phyloP scores from a whole-genome alignment of 2,797 vertebrate genomes.

The Esox masquinongy region DNA sequence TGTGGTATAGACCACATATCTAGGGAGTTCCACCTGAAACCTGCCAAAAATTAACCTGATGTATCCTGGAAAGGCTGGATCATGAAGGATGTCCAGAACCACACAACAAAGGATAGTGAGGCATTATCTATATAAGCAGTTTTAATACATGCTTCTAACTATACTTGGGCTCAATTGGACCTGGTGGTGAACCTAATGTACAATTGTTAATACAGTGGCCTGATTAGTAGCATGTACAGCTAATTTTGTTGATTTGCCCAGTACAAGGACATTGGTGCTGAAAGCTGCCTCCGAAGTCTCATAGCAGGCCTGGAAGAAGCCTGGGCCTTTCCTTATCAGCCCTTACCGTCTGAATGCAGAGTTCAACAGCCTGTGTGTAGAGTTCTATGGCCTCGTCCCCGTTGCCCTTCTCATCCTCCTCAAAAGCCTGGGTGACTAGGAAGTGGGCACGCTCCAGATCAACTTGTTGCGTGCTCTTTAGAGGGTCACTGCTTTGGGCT shows the following conservation, averaged over 20 bases:
- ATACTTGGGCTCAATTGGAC: background rate
- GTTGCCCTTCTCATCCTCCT: conserved; percentile 94
- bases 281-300: background rate
- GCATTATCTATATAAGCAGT: background rate
- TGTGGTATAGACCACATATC: too few species aligned
- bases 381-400: conserved; percentile 91
- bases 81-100: background rate
- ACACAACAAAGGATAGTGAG: background rate
- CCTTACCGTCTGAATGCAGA: conserved; percentile 92
- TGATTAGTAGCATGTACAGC: background rate
- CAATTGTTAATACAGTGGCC: background rate
- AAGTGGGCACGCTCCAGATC: conserved; percentile 95
- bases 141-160: background rate
- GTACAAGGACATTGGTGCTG: background rate
- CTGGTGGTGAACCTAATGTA: background rate
- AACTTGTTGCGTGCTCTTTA: conserved; percentile 93
- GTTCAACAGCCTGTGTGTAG: conserved; percentile 95
- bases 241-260: background rate
- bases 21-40: background rate
- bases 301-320: background rate
- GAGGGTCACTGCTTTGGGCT: conserved; percentile 86
- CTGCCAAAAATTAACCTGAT: background rate
- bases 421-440: conserved; percentile 95
- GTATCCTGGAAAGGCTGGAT: background rate
- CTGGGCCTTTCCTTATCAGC: background rate